phyloP scores from a whole-genome alignment of 2,888 invertebrate species.

The Drosophila gaucha region DNA sequence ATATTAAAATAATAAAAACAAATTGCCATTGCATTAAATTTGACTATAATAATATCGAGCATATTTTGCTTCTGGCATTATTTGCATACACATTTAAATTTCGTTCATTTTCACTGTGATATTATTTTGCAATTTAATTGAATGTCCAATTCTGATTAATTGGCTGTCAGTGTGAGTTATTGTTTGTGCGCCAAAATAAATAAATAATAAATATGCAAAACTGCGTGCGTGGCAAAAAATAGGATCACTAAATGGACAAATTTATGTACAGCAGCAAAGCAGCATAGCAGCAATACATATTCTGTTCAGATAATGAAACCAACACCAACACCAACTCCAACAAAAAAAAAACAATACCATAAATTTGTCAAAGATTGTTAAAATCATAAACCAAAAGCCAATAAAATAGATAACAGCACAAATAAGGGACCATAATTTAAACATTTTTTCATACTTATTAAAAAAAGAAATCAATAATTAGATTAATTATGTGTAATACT shows the following conservation, averaged over 20 bases:
- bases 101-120: slow-evolving; percentile 39
- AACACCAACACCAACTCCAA: too few relatives aligned
- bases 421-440: background rate
- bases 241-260: slow-evolving; percentile 53
- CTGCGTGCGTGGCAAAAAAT: slow-evolving; percentile 49
- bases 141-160: slow-evolving; percentile 79
- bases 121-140: slow-evolving; percentile 76
- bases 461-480: background rate
- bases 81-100: slow-evolving; percentile 45
- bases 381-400: slow-evolving; percentile 38
- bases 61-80: slow-evolving; percentile 56
- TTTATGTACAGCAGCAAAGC: slow-evolving; percentile 61
- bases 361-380: slow-evolving; percentile 37
- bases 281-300: too few relatives aligned
- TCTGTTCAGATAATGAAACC: slow-evolving; percentile 50
- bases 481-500: background rate
- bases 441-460: background rate
- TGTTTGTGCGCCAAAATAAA: slow-evolving; percentile 64
- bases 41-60: slow-evolving; percentile 51
- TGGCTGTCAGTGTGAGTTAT: slow-evolving; percentile 77
- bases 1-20: background rate
- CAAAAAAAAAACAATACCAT: slow-evolving; percentile 3
- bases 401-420: slow-evolving; percentile 9
- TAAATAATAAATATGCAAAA: slow-evolving; percentile 77
- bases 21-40: slow-evolving; percentile 60